Evolutionary conservation across 2,888 invertebrate species (phyloP), one percentile per base, ranked within the genome.

Genomic region (Agrochola litura): DNA sequence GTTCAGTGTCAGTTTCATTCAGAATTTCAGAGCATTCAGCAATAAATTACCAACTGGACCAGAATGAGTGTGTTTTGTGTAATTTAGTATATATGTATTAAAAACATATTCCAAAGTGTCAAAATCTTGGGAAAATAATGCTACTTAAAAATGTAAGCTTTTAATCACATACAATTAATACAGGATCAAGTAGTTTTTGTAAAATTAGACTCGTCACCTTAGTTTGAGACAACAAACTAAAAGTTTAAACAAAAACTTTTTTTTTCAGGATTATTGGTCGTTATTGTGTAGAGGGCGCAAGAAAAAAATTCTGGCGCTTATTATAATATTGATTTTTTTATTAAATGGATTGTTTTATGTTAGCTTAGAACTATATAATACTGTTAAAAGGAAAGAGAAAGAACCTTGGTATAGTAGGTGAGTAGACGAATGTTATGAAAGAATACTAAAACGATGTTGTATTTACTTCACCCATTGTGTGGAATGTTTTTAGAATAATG

Each of bases 301-400:
- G 88, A 96, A 96, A 91, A 96, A 94, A 89, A 92, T 96, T 76
- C 85, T 92, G 54, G 89, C 92, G 61, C 90, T 96, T 78, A 78
- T 92, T 82, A 83, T 95, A 14, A 88, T 95, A 84, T 89, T 96
- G 69, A 82, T 95, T 84, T 89, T 95, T 88, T 90, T 96, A 80
- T 85, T 96, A 69, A 95, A 96, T 92, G 94, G 95, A 58, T 93
- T 96, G 92, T 89, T 96, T 73, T 96, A 95, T 91, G 93, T 96
- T 25, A 95, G 95, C 82, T 87, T 96, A 81, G 94, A 95, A 89
- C 88, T 96, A 25, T 95, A 95, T 80, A 94, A 94, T 87, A 92
- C 92, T 77, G 87, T 95, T 22, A 95, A 88, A 84, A 92, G 86
- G 76, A 93, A 91, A 83, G 90, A 92, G 67, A 94, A 92, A 85